phyloP scores from a whole-genome alignment of 2,113 vertebrate species.

The Strix aluco region DNA sequence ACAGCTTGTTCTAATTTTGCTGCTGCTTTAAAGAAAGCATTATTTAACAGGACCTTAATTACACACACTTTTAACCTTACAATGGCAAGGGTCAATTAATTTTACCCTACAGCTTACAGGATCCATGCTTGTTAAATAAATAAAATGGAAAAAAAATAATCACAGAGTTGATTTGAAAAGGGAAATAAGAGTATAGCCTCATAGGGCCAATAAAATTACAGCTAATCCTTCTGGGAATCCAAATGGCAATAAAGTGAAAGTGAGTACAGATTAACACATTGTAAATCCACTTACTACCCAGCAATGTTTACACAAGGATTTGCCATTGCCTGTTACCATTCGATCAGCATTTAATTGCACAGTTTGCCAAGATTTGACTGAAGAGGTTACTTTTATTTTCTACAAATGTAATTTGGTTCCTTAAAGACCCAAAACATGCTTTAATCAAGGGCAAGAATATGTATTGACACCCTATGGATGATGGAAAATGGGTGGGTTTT shows the following conservation, averaged over 20 bases:
- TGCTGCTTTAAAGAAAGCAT: neutral
- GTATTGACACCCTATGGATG: slow-evolving; percentile 3
- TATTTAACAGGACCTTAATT: slow-evolving; percentile 47
- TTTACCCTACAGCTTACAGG: slow-evolving; percentile 33
- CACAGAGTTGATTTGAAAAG: slow-evolving; percentile 61
- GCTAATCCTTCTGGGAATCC: slow-evolving; percentile 91
- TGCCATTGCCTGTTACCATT: slow-evolving; percentile 79
- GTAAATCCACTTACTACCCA: slow-evolving; percentile 85
- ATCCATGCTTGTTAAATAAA: slow-evolving; percentile 61
- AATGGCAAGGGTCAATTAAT: slow-evolving; percentile 54
- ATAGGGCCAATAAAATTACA: slow-evolving; percentile 89
- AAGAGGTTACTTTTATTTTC: slow-evolving; percentile 66
- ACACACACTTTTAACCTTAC: slow-evolving; percentile 29
- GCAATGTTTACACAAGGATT: slow-evolving; percentile 82
- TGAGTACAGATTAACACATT: slow-evolving; percentile 85
- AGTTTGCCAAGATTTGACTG: slow-evolving; percentile 74
- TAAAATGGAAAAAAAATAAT: slow-evolving; percentile 23
- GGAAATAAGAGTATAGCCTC: slow-evolving; percentile 79
- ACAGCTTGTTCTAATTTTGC: neutral
- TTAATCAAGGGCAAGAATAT: slow-evolving; percentile 59
- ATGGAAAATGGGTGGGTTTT: slow-evolving; percentile 13
- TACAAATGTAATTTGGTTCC: slow-evolving; percentile 70
- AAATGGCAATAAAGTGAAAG: slow-evolving; percentile 93
- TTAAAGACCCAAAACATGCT: slow-evolving; percentile 61
- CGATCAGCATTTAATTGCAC: slow-evolving; percentile 82